A percentile compares a stretch with the other conserved stretches of the same genome.
phyloP scores from a whole-genome alignment of 1,140 invertebrate species.

The Drosophila subpulchrella region DNA sequence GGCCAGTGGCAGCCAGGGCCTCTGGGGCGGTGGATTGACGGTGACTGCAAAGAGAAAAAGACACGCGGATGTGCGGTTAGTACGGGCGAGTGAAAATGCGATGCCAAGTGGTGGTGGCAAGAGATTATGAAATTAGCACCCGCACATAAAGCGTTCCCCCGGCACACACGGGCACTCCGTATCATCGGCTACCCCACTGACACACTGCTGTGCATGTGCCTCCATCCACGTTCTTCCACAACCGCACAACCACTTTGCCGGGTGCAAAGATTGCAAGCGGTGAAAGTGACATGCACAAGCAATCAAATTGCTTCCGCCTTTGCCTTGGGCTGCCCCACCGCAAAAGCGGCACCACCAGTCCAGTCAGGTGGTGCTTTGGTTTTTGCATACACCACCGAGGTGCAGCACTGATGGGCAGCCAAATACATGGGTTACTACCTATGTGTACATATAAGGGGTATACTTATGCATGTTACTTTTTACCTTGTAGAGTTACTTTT shows the following conservation, averaged over 20 bases:
- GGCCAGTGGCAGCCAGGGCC: constrained; percentile 96
- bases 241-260: constrained; percentile 1
- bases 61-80: constrained; percentile 60
- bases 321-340: constrained; percentile 43
- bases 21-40: constrained; percentile 93
- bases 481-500: too few relatives aligned
- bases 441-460: not conserved
- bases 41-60: constrained; percentile 91
- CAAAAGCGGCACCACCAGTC: constrained; percentile 24
- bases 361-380: constrained; percentile 40
- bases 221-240: constrained; percentile 20
- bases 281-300: constrained; percentile 84
- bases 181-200: constrained; percentile 48
- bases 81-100: constrained; percentile 23
- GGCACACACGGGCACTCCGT: constrained; percentile 7
- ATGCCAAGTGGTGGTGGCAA: not conserved
- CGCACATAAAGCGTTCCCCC: constrained; percentile 24
- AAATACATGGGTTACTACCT: not conserved
- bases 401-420: not conserved
- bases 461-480: too few relatives aligned
- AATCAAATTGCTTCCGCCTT: constrained; percentile 83
- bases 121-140: constrained; percentile 64
- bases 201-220: constrained; percentile 45
- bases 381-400: constrained; percentile 19
- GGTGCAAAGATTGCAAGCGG: constrained; percentile 54